A percentile compares a stretch with the other conserved stretches of the same genome.
These are phyloP conservation scores for Adelphocoris suturalis DNA, from an alignment of 2,888 invertebrate genomes.

Conservation along the genomic window DNA sequence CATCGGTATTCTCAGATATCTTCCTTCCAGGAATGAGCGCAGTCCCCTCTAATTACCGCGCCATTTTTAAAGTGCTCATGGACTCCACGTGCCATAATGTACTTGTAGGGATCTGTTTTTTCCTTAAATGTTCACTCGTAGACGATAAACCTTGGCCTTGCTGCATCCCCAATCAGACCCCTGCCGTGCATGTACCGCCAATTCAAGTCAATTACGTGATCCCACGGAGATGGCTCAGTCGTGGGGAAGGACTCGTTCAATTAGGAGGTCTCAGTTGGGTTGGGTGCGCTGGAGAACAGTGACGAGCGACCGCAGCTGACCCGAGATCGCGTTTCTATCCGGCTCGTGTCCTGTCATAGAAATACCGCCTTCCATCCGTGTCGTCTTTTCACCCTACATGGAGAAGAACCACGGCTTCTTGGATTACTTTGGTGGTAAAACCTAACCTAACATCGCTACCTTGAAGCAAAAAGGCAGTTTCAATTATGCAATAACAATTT, in stretches of 20 bases:
- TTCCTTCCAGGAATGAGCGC: too few relatives aligned
- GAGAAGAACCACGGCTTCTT: background rate
- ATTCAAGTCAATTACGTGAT: conserved; percentile 39
- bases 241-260: conserved; percentile 41
- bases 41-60: too few relatives aligned
- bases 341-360: background rate
- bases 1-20: too few relatives aligned
- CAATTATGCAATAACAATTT: too few relatives aligned
- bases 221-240: conserved; percentile 30
- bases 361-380: background rate
- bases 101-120: too few relatives aligned
- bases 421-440: background rate
- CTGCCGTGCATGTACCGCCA: background rate
- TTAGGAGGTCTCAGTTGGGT: background rate
- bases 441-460: too few relatives aligned
- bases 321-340: background rate
- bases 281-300: conserved; percentile 1
- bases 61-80: too few relatives aligned
- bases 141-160: conserved; percentile 6
- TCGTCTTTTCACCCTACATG: background rate
- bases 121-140: too few relatives aligned
- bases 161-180: conserved; percentile 23
- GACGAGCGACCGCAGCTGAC: background rate
- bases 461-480: too few relatives aligned
- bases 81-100: too few relatives aligned